Evolutionary conservation across 2,888 invertebrate genomes (phyloP), one percentile per base, ranked within the genome.

Genomic region (Sesia bembeciformis): DNA sequence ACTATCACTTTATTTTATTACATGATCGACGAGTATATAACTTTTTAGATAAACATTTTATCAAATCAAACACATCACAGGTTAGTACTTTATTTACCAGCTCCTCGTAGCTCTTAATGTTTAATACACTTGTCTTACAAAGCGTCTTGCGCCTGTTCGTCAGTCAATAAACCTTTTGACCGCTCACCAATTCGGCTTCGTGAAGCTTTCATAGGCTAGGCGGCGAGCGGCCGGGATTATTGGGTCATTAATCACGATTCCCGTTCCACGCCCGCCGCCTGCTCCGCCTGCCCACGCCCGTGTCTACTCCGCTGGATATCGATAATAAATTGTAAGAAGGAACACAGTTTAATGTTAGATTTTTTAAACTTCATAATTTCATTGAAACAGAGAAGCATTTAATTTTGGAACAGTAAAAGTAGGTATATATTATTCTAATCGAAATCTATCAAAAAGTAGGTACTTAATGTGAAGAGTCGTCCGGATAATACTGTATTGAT

Each of bases 111-210:
- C 38, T 39, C 7, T 50, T 50, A 7, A 50, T 50, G 39, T 50
- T 38, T 50, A 50, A 50, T 50, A 52, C 40, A 52, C 40, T 53
- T 40, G 39, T 52, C 54, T 52, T 54, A 54, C 52, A 55, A 67
- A 66, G 69, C 72, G 73, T 77, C 74, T 72, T 74, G 72, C 70
- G 66, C 64, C 72, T 68, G 72, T 68, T 70, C 62, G 67, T 72
- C 77, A 85, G 86, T 82, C 85, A 86, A 84, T 85, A 86, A 86
- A 86, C 88, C 86, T 87, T 85, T 86, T 86, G 88, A 85, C 89
- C 86, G 84, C 72, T 82, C 86, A 86, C 85, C 87, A 85, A 87
- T 82, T 87, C 88, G 81, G 87, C 88, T 87, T 88, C 88, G 81
- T 87, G 87, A 81, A 85, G 85, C 84, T 82, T 81, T 77, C 82